Evolutionary conservation across 2,797 vertebrate species (phyloP).

Genomic region (Oreochromis grahami): DNA sequence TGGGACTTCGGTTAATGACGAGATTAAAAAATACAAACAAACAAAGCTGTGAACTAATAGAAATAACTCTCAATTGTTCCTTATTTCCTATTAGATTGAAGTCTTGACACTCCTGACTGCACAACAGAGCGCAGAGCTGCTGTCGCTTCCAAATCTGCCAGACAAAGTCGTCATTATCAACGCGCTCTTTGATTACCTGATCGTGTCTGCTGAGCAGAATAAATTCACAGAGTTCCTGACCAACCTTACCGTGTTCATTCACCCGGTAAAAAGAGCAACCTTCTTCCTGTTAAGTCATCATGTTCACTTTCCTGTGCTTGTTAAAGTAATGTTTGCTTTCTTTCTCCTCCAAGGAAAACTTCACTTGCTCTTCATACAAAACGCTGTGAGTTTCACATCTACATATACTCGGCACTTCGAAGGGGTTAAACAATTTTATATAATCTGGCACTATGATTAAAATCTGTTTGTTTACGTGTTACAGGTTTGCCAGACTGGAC

Average conservation of each 20-base stretch:
- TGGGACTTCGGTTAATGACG: background rate
- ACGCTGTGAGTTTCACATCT: slow-evolving; percentile 61
- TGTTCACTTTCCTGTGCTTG: background rate
- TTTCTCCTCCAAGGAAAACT: slow-evolving; percentile 38
- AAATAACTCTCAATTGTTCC: background rate
- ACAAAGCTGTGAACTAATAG: background rate
- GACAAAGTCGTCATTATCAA: slow-evolving; percentile 46
- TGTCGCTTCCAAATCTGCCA: slow-evolving; percentile 26
- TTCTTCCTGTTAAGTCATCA: background rate
- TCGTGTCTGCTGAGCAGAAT: background rate
- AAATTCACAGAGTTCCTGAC: slow-evolving; percentile 38
- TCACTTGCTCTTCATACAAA: slow-evolving; percentile 63
- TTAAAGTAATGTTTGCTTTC: slow-evolving; percentile 4
- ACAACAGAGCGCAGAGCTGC: slow-evolving; percentile 54
- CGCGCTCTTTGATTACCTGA: slow-evolving; percentile 53
- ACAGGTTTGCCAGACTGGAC: slow-evolving; percentile 65
- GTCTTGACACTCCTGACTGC: slow-evolving; percentile 48
- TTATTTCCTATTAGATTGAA: slow-evolving; percentile 44
- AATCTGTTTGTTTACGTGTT: background rate
- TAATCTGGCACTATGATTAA: background rate
- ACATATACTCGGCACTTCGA: background rate
- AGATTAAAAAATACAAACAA: accelerated
- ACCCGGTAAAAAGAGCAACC: slow-evolving; percentile 15
- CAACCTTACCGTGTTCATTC: slow-evolving; percentile 6
- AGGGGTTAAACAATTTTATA: background rate